phyloP scores from a whole-genome alignment of 1,140 invertebrate species.

The Saccostrea glomerata region DNA sequence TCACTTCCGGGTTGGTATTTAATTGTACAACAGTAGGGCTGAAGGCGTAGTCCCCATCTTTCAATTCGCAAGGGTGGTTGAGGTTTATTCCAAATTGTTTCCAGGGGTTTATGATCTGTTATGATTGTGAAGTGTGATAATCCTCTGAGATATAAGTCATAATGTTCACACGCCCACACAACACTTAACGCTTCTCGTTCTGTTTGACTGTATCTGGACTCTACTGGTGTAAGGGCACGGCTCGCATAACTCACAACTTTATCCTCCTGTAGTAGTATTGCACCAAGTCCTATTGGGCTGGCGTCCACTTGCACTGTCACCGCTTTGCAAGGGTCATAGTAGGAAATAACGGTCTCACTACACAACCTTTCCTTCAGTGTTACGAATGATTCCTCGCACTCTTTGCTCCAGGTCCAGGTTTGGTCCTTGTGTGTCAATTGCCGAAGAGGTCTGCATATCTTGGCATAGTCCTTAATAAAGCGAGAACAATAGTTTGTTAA shows the following conservation, averaged over 20 bases:
- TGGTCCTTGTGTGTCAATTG: slow-evolving; percentile 67
- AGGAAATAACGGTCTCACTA: slow-evolving; percentile 52
- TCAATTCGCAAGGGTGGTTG: slow-evolving; percentile 56
- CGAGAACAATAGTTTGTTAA: slow-evolving; percentile 62
- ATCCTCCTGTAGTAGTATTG: slow-evolving; percentile 49
- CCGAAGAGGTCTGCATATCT: slow-evolving; percentile 67
- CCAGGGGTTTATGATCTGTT: slow-evolving; percentile 77
- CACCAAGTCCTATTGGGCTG: slow-evolving; percentile 56
- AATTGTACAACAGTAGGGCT: slow-evolving; percentile 50
- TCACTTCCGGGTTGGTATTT: slow-evolving; percentile 39
- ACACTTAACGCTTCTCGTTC: slow-evolving; percentile 79
- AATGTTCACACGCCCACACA: slow-evolving; percentile 77
- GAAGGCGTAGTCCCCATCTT: slow-evolving; percentile 62
- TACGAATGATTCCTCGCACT: slow-evolving; percentile 47
- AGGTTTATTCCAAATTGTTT: slow-evolving; percentile 61
- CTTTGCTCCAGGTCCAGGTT: slow-evolving; percentile 47
- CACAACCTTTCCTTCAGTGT: slow-evolving; percentile 47
- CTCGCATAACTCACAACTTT: slow-evolving; percentile 61
- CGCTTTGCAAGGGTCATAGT: slow-evolving; percentile 58
- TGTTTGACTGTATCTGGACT: slow-evolving; percentile 75
- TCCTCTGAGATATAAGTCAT: slow-evolving; percentile 76
- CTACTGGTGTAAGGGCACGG: slow-evolving; percentile 56
- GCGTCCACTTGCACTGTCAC: slow-evolving; percentile 54
- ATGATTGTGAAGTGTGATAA: slow-evolving; percentile 68
- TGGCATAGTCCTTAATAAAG: slow-evolving; percentile 62